phyloP scores from a whole-genome alignment of 53 echinoderm and acorn worm genomes.

The Paelopatides confundens region DNA sequence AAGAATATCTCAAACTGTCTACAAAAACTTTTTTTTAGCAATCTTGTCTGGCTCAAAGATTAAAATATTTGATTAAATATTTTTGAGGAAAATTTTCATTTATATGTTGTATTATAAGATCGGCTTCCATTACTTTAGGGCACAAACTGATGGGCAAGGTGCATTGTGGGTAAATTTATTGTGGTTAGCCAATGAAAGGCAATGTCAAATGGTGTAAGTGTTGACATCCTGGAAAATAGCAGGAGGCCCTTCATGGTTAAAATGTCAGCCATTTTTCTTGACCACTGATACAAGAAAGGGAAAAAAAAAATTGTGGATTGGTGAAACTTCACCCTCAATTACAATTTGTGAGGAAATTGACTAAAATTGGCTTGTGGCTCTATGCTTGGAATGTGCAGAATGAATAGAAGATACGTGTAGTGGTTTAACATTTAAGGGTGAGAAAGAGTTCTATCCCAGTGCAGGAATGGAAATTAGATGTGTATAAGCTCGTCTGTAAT shows the following conservation, averaged over 20 bases:
- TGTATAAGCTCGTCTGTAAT: too few relatives aligned
- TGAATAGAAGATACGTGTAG: too few relatives aligned
- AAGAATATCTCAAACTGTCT: not conserved
- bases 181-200: slow-evolving; percentile 1
- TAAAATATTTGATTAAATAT: slow-evolving; percentile 23
- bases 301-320: too few relatives aligned
- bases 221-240: slow-evolving; percentile 9
- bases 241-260: not conserved
- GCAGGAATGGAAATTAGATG: too few relatives aligned
- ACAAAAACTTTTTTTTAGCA: not conserved
- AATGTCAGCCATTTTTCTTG: not conserved
- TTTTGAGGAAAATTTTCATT: not conserved
- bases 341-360: too few relatives aligned
- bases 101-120: not conserved
- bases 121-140: slow-evolving; percentile 9
- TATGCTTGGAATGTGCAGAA: too few relatives aligned
- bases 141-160: not conserved
- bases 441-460: too few relatives aligned
- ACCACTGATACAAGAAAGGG: not conserved
- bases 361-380: too few relatives aligned
- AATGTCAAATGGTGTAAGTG: slow-evolving; percentile 2
- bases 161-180: slow-evolving; percentile 1
- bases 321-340: too few relatives aligned
- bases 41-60: not conserved
- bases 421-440: too few relatives aligned